Percentiles rank a stretch among this genome's conserved stretches.
These are phyloP conservation scores for Deilephila elpenor DNA, from an alignment of 2,888 invertebrate genomes.

Conservation along the genomic window DNA sequence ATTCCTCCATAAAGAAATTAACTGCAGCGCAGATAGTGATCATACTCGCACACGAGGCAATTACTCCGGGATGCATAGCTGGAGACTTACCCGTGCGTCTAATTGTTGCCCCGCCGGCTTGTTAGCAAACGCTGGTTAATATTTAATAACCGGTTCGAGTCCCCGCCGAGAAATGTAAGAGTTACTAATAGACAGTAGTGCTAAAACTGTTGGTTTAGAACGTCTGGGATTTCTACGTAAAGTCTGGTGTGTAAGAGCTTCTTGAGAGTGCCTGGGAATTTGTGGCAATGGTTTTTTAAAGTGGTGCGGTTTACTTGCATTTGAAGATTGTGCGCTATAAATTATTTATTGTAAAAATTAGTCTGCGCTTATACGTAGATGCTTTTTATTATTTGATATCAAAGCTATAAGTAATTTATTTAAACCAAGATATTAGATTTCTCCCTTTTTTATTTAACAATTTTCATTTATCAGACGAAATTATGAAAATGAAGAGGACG, in stretches of 20 bases:
- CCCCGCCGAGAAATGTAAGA: not conserved
- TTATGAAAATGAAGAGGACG: no score
- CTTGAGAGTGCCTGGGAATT: not conserved
- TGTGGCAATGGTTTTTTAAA: not conserved
- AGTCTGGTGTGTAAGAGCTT: not conserved
- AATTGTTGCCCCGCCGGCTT: not conserved
- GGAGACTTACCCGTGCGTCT: not conserved
- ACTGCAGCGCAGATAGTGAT: not conserved
- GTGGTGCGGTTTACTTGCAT: not conserved
- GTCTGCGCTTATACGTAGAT: no score
- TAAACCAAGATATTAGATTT: no score
- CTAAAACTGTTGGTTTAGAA: not conserved
- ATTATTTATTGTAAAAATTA: no score
- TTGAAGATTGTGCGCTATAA: not conserved
- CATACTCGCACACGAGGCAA: conserved; percentile 1
- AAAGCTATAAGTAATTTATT: no score
- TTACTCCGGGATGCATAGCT: conserved; percentile 1
- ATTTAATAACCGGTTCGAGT: conserved; percentile 2
- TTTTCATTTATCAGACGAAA: no score
- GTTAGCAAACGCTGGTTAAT: not conserved
- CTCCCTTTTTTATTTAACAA: no score
- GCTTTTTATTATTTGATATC: no score
- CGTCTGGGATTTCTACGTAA: not conserved
- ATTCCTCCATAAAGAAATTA: not conserved
- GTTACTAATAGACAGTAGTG: not conserved